Evolutionary conservation across 2,113 vertebrate genomes (phyloP), one percentile per base, ranked within the genome.

Genomic region (Rhodinocichla rosea): DNA sequence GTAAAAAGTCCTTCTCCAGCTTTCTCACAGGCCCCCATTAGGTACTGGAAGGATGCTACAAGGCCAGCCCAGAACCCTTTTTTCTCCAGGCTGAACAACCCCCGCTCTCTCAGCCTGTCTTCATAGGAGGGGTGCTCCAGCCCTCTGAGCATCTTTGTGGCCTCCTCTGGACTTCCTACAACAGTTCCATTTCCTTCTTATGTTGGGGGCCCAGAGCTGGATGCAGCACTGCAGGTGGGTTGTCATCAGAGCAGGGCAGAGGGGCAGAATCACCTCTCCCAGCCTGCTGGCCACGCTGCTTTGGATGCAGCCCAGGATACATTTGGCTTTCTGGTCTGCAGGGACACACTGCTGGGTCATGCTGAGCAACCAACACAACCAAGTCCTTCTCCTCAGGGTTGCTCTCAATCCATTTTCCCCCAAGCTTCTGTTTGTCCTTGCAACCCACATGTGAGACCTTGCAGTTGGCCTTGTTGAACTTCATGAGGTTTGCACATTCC

Each of bases 401-500:
- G 13, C n/a, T 56, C 23, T 56, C n/a, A 74, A 8, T 19, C 15
- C 19, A 8, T 28, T 64, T 2, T 40, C 15, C 23, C 27, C 23
- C 15, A 49, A 65, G 27, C 33, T 33, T 18, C 15, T 24, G 2
- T 57, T 78, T 64, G 33, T 65, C 1, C 28, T 78, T 21, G 33
- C 2, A 6, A n/a, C 9, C 21, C 16, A 22, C 0, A 0, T 26
- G 33, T 0, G 17, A 1, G 16, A n/a, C 20, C 7, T 59, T 78
- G 73, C 10, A 24, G 3, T 57, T 45, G 37, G 2, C 20, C n/a
- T 44, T 39, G 16, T 59, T 45, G 33, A 84, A 22, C 11, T 32
- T 15, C 8, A 19, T 30, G 37, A 73, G 8, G 2, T 19, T 45
- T 3, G 1, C 52, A 39, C 28, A 24, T 17, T 2, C 20, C 23